Conservation (phyloP, 2,797 vertebrate genomes). For the Heterohyrax brucei region DNA sequence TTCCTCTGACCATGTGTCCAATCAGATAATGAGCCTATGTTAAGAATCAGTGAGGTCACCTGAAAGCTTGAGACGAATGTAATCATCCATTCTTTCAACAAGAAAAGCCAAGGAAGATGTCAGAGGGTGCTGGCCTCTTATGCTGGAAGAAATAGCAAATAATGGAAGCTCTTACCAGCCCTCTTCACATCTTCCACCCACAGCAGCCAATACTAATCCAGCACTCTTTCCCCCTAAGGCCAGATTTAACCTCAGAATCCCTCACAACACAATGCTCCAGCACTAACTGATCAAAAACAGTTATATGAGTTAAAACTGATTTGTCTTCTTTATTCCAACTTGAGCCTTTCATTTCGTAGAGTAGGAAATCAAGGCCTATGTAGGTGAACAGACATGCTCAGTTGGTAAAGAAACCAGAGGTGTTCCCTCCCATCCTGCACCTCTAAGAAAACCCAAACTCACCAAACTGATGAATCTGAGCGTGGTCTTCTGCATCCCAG, state of each 20-base stretch:
- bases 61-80: constrained; percentile 8
- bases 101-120: background rate
- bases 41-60: background rate
- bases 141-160: constrained; percentile 23
- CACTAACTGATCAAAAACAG: background rate
- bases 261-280: background rate
- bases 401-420: background rate
- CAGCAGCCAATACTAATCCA: constrained; percentile 30
- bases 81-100: background rate
- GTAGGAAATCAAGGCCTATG: constrained; percentile 19
- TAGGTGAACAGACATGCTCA: background rate
- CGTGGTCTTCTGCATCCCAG: constrained; percentile 68
- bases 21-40: constrained; percentile 9
- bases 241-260: constrained; percentile 40
- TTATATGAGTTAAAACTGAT: constrained; percentile 7
- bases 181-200: background rate
- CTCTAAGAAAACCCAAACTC: constrained; percentile 69
- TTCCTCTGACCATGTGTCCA: constrained; percentile 30
- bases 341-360: background rate
- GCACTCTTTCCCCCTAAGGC: background rate
- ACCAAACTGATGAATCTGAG: constrained; percentile 63
- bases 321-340: background rate
- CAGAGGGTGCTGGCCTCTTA: background rate
- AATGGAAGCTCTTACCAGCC: background rate
- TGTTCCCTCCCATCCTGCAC: background rate